Conservation (phyloP, 2,797 vertebrate species). For the Macropodus opercularis region DNA sequence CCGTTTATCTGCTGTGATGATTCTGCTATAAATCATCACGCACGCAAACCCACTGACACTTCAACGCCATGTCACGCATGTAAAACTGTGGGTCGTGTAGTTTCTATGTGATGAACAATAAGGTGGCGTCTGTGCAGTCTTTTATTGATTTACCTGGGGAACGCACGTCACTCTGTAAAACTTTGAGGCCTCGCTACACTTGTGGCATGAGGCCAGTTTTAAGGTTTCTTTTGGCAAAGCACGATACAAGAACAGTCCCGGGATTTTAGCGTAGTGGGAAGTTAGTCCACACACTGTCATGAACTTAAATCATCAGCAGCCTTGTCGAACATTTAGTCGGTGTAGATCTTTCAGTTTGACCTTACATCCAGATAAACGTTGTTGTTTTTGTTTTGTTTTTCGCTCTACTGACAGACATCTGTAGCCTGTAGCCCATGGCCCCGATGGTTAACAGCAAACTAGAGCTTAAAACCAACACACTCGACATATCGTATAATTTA, state of each 20-base stretch:
- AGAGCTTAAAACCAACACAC: not conserved
- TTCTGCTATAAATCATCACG: conserved; percentile 14
- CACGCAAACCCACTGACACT: not conserved
- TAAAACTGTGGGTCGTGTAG: not conserved
- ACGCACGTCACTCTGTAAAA: conserved; percentile 14
- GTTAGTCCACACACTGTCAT: not conserved
- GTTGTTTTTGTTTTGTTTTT: no score
- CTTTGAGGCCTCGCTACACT: not conserved
- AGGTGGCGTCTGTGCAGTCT: not conserved
- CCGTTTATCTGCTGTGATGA: conserved; percentile 36
- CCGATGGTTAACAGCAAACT: not conserved
- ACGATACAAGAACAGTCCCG: not conserved
- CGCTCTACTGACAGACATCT: not conserved
- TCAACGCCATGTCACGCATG: not conserved
- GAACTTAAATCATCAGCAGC: not conserved
- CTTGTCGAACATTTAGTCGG: conserved; percentile 1
- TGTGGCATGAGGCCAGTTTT: conserved; percentile 9
- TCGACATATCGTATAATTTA: no score
- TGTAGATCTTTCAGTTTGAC: conserved; percentile 15
- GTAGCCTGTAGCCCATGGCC: not conserved
- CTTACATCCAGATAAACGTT: not conserved
- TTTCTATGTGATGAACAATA: not conserved
- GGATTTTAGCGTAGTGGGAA: not conserved
- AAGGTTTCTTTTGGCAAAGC: conserved; percentile 8
- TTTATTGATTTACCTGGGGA: conserved; percentile 18